Base-by-base conservation (phyloP, 1,140 invertebrate genomes). In the Diachasma alloeum region DNA sequence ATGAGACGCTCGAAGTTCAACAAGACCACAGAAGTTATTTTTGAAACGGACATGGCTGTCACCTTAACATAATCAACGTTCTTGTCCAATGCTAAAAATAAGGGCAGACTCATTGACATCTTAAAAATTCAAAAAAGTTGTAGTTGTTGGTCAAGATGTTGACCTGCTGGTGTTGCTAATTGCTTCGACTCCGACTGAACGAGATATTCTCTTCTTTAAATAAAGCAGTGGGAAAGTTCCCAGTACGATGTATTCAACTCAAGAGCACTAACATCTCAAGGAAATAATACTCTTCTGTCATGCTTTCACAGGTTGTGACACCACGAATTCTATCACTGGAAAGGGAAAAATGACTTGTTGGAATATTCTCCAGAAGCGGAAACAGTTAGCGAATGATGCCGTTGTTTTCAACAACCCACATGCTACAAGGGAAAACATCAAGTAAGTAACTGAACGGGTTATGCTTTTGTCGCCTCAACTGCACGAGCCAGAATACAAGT, bases 21-120 rank as follows among this genome's bases (percentile, higher is more conserved):
- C n/a, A 63, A 44, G 22, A 15, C 17, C 15, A 13, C 5, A 13
- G 13, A 22, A 48, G 22, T 46, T 10, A 59, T 56, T 15, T 72
- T 73, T 53, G 19, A 77, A 1, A 48, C 8, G 19, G 70, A 59
- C 13, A 66, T 46, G 53, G 36, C 44, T 68, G 19, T 56, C 1
- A 10, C 70, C 8, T 15, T 73, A 4, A 72, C 37, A 0, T 70
- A 77, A 67, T 48, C 59, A 72, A 77, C 72, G 48, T 73, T 68
- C n/a, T 59, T 77, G 36, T 44, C 56, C n/a, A 67, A 77, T 22
- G 37, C n/a, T n/a, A 77, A 73, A 44, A 77, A 72, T 37, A 77
- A 77, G 31, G 13, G 24, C 13, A 36, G 31, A 17, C 39, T 73
- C 0, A 77, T 77, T 24, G 10, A 24, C 37, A 44, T 79, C 24